These are phyloP conservation scores for Stigmatopora nigra DNA, from an alignment of 2,113 vertebrate genomes.

Conservation along the genomic window DNA sequence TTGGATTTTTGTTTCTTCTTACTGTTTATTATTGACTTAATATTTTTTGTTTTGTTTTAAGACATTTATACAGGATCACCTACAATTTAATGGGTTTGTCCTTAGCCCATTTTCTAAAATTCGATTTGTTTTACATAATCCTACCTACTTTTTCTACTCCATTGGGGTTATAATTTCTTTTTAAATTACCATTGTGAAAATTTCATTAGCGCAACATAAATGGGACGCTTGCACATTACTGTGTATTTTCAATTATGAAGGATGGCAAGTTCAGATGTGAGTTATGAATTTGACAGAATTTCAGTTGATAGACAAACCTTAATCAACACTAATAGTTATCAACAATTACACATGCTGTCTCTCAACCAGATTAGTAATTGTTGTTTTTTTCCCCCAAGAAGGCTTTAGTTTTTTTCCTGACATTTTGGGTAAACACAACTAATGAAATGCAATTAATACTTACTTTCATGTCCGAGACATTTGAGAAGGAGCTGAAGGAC, in stretches of 20 bases:
- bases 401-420: neutral
- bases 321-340: neutral
- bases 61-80: too few species aligned
- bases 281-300: neutral
- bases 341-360: neutral
- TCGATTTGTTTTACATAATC: too few species aligned
- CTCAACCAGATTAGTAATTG: neutral
- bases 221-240: too few species aligned
- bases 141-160: too few species aligned
- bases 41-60: too few species aligned
- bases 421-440: neutral
- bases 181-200: too few species aligned
- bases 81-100: too few species aligned
- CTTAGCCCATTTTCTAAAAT: too few species aligned
- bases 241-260: neutral
- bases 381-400: neutral
- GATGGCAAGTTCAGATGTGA: neutral
- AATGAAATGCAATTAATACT: slow-evolving; percentile 21
- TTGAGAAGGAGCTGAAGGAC: slow-evolving; percentile 70
- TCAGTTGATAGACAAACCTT: neutral
- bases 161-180: too few species aligned
- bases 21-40: too few species aligned
- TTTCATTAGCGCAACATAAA: too few species aligned
- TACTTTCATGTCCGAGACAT: slow-evolving; percentile 66
- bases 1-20: neutral